Base-by-base conservation (phyloP, 2,888 invertebrate species). In the Eilema griseolum region DNA sequence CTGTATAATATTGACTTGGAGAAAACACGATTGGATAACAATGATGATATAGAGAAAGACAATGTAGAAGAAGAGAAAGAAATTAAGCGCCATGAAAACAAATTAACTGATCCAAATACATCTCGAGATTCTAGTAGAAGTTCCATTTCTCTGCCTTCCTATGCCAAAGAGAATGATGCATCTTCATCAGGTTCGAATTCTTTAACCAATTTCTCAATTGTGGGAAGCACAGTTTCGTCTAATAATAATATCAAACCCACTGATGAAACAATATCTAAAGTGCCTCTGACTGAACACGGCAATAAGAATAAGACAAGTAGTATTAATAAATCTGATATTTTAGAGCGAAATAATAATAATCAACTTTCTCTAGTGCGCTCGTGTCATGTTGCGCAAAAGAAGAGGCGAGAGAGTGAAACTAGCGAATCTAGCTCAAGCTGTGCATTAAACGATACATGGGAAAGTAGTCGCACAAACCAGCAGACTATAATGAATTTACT, bases 1-100 rank as follows among this genome's bases (percentile, higher is more conserved):
- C 81, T 94, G n/a, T 68, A 87, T 11, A 77, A 77, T 64, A 78
- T 88, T 8, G 75, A 83, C 14, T 5, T 56, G 56, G 31, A 65
- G 16, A n/a, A 37, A 26, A 26, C 52, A 16, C n/a, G n/a, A 23
- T 61, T 61, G 23, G 56, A 41, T 26, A 28, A 60, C 20, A 64
- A 59, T 52, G 63, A 67, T 46, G 10, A 14, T 23, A 26, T 14
- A 20, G 33, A 33, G 10, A 57, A 61, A 33, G 14, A 31, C 3
- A 26, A 8, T 24, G 31, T 28, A 3, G 41, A 41, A 23, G 12
- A n/a, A 52, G 11, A 24, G 3, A 33, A 46, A 23, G 52, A 61
- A 1, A 12, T 26, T 1, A 24, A 67, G 26, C 12, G 4, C 14
- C 12, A 20, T 37, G 63, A 46, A 11, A 12, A 26, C 14, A 52